Percentiles rank a stretch among this genome's conserved stretches.
phyloP scores from a whole-genome alignment of 1,140 invertebrate species.

The Hormaphis cornu region DNA sequence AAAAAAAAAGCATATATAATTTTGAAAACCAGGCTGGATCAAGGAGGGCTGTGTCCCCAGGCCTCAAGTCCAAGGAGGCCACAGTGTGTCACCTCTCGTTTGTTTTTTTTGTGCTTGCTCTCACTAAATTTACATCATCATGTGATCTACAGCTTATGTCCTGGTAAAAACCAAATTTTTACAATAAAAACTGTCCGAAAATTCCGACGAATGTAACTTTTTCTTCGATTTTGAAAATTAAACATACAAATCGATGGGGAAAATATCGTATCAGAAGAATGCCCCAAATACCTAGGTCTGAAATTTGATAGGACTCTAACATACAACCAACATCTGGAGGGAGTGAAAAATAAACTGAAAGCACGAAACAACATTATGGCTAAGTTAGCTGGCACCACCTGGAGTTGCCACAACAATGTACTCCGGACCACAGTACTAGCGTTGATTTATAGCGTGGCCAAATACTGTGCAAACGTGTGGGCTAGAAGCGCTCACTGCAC shows the following conservation, averaged over 20 bases:
- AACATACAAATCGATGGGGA: neutral
- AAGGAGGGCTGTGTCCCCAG: too few species aligned
- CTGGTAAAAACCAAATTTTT: too few species aligned
- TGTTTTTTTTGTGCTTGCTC: too few species aligned
- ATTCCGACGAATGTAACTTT: too few species aligned
- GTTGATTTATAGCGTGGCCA: neutral
- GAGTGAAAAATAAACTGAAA: neutral
- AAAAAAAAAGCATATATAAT: too few species aligned
- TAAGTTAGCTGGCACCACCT: neutral
- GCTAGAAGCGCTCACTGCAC: neutral
- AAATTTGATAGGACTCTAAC: neutral
- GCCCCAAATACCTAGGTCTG: neutral
- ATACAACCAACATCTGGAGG: neutral
- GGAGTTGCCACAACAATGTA: neutral
- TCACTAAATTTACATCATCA: too few species aligned
- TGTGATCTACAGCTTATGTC: too few species aligned
- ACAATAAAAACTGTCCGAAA: too few species aligned
- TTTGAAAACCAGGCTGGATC: too few species aligned
- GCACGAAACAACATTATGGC: neutral
- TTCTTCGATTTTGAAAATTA: too few species aligned
- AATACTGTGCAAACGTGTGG: constrained; percentile 4
- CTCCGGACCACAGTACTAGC: neutral
- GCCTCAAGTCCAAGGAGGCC: too few species aligned
- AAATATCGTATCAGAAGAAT: neutral
- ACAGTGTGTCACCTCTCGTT: too few species aligned